Evolutionary conservation across 1,140 invertebrate species (phyloP), one percentile per base, ranked within the genome.

Genomic region (Cydia amplana): DNA sequence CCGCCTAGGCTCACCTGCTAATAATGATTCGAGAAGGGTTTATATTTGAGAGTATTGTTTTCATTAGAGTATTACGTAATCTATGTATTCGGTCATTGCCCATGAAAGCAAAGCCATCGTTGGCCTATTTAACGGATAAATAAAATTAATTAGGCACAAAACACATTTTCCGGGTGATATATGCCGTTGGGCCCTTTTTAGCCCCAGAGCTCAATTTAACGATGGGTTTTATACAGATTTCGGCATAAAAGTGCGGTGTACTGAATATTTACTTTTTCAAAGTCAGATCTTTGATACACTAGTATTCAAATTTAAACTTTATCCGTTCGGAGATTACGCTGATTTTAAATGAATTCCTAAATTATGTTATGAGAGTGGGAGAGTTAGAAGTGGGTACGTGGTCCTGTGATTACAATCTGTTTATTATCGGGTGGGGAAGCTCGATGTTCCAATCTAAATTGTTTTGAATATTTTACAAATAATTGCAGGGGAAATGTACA

Each of bases 81-180:
- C 6, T 60, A 20, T n/a, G 65, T 70, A 20, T 32, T 9, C 2
- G 63, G 63, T n/a, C 65, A n/a, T 70, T 10, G 32, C 20, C 65
- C 32, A 70, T 40, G 2, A 70, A 70, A 70, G 16, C 32, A 70
- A 40, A 36, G 28, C 65, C 28, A 18, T 25, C 23, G 28, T n/a
- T 65, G 28, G 63, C 25, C 25, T 32, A 65, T 32, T 65, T 70
- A 70, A 70, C 32, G 65, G 36, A n/a, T 20, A 70, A 40, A 70
- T 43, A 70, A 70, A 70, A 70, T n/a, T 70, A 43, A 70, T 70
- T 70, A 70, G 65, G 65, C 65, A 5, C 65, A 70, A 70, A 70
- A 40, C 64, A 70, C 65, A 70, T 70, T 70, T 70, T 36, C 32
- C 65, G 65, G 65, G 65, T 70, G 64, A 65, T 70, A 18, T 70